Evolutionary conservation across 2,888 invertebrate genomes (phyloP), one percentile per base, ranked within the genome.

Genomic region (Xestoiulus laeticollis): DNA sequence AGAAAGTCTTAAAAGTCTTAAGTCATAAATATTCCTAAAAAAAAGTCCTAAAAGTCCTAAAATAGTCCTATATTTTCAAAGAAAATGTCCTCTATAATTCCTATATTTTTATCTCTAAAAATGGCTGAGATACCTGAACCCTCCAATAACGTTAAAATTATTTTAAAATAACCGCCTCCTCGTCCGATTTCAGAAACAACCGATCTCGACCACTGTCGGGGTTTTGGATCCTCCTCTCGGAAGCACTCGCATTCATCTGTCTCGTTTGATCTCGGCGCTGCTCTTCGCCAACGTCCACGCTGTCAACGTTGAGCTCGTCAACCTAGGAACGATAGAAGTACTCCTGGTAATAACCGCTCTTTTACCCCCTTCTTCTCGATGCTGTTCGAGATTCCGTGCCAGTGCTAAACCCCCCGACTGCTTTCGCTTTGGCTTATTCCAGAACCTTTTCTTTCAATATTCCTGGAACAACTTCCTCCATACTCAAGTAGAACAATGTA

Each of bases 391-490:
- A n/a, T n/a, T n/a, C n/a, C n/a, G n/a, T n/a, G n/a, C n/a, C n/a
- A n/a, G n/a, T n/a, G n/a, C n/a, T 10, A 10, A 19, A 82, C 6
- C 1, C 32, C 12, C n/a, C 19, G 1, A 22, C 12, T 82, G 4
- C 14, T 30, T 12, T 26, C 68, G 43, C 68, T 43, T 82, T 85
- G 10, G 43, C 43, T 68, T 32, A 59, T 83, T 96, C 91, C 93
- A 98, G 94, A 96, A 97, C 92, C 94, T 98, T 92, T 96, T 97
- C 94, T 97, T 98, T 93, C 94, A 94, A 92, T 97, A 96, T 93
- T 94, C 95, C 90, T 96, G 97, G 96, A 98, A 99, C 94, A 98
- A 98, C 94, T 98, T 99, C 93, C 94, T 99, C 91, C 98, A 99
- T 93, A 96, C 96, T 90, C 96, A 97, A 93, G 96, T 97, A 90